phyloP scores from a whole-genome alignment of 2,113 vertebrate genomes.

The Herpailurus yagouaroundi region DNA sequence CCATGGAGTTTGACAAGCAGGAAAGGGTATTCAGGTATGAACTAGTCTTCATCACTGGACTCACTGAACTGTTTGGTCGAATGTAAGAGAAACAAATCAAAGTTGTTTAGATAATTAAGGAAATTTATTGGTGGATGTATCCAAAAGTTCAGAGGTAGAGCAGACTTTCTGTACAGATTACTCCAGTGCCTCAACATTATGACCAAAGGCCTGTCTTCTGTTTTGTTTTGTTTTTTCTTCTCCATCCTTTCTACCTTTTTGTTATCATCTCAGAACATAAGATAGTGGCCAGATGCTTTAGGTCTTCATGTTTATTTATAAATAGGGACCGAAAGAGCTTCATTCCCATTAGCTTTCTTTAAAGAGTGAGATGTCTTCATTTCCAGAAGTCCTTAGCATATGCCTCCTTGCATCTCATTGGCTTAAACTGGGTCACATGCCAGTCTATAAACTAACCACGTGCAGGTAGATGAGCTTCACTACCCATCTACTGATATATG shows the following conservation, averaged over 20 bases:
- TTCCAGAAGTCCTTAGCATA: background rate
- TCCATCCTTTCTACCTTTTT: background rate
- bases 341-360: background rate
- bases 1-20: background rate
- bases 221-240: background rate
- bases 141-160: background rate
- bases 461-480: background rate
- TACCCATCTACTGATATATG: background rate
- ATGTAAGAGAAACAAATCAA: background rate
- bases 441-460: background rate
- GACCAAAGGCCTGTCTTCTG: background rate
- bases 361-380: background rate
- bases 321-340: background rate
- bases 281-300: background rate
- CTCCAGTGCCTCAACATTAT: background rate
- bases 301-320: background rate
- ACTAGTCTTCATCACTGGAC: background rate
- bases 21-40: background rate
- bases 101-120: slow-evolving; percentile 29
- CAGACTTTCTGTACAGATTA: background rate
- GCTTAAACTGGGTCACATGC: background rate
- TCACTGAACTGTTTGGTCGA: background rate
- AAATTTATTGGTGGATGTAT: background rate
- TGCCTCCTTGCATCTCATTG: background rate
- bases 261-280: background rate